Conservation (phyloP, 2,797 vertebrate species). For the Enteromius argenteus region DNA sequence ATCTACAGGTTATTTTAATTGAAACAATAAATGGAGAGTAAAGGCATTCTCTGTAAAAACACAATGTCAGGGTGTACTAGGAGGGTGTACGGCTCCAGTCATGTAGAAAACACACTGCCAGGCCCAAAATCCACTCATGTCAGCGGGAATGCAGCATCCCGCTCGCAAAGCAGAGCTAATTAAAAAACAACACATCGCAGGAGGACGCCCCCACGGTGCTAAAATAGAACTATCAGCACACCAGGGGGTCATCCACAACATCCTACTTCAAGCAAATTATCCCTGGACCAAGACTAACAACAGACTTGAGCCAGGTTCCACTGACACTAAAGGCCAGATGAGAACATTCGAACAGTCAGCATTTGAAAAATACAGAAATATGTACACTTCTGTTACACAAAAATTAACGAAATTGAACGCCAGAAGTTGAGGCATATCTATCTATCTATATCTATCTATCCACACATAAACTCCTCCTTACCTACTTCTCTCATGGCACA, state of each 20-base stretch:
- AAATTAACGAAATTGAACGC: neutral
- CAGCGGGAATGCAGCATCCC: constrained; percentile 77
- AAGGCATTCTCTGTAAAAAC: constrained; percentile 8
- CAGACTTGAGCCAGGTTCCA: constrained; percentile 29
- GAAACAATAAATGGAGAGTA: neutral
- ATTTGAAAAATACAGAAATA: neutral
- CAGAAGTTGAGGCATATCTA: neutral
- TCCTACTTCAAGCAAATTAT: constrained; percentile 61
- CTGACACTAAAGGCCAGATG: constrained; percentile 9
- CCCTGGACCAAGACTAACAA: constrained; percentile 44
- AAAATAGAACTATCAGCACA: constrained; percentile 83
- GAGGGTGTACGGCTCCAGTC: constrained; percentile 43
- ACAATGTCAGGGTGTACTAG: neutral
- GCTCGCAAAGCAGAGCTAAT: constrained; percentile 79
- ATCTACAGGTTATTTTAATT: neutral
- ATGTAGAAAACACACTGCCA: constrained; percentile 67
- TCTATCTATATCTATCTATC: neutral
- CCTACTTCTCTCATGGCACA: neutral
- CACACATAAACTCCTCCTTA: neutral
- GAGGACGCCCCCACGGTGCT: constrained; percentile 77
- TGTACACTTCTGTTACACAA: constrained; percentile 15
- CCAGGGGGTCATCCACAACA: constrained; percentile 73
- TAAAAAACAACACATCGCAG: constrained; percentile 86
- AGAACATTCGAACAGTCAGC: neutral
- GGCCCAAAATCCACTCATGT: constrained; percentile 76